These are phyloP conservation scores for Noctuana brunneofusca DNA, from an alignment of 2,888 invertebrate species.

Conservation along the genomic window DNA sequence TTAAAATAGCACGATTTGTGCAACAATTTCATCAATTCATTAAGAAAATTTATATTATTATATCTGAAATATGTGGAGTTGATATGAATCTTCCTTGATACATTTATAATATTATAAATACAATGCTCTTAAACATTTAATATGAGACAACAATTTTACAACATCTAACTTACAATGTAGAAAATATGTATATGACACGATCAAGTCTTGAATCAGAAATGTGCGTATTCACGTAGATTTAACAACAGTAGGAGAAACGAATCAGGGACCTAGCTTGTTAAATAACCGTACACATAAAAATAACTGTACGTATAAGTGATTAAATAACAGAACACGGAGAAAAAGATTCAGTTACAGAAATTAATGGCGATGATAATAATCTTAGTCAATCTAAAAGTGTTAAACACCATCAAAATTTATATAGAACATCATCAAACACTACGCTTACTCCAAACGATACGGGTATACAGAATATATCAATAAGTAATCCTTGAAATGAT, in stretches of 20 bases:
- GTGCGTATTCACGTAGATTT: slow-evolving; percentile 62
- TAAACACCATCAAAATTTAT: slow-evolving; percentile 21
- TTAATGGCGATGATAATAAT: slow-evolving; percentile 23
- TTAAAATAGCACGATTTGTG: slow-evolving; percentile 32
- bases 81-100: slow-evolving; percentile 35
- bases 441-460: slow-evolving; percentile 43
- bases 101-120: slow-evolving; percentile 34
- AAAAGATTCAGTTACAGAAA: slow-evolving; percentile 9
- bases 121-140: slow-evolving; percentile 41
- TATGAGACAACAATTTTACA: slow-evolving; percentile 69
- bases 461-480: slow-evolving; percentile 43
- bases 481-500: slow-evolving; percentile 39
- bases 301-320: neutral
- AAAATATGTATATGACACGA: slow-evolving; percentile 61
- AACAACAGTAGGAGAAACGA: slow-evolving; percentile 42
- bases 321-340: neutral
- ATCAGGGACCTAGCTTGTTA: neutral
- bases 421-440: slow-evolving; percentile 27
- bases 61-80: slow-evolving; percentile 25
- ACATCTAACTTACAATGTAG: slow-evolving; percentile 56
- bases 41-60: neutral
- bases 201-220: slow-evolving; percentile 77
- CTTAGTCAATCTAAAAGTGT: slow-evolving; percentile 20
- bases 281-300: too few species aligned
- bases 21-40: slow-evolving; percentile 12